Base-by-base conservation (phyloP, 1,140 invertebrate species). In the Dreissena rostriformis region DNA sequence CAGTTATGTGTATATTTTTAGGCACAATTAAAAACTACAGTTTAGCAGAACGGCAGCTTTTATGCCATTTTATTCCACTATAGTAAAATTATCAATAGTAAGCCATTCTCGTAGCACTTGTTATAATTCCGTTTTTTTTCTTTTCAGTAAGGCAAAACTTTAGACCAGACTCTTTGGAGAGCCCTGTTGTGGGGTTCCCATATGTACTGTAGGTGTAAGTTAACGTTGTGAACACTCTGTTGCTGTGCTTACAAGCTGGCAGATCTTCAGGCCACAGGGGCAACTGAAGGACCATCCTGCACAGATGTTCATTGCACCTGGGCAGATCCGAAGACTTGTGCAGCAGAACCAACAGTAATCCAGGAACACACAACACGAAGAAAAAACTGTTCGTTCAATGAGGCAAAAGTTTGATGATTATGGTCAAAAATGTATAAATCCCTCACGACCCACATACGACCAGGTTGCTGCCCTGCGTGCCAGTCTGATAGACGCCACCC, bases 261-360 rank as follows among this genome's bases (percentile, higher is more conserved):
- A 68, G 66, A 68, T 4, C 26, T 68, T 19, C 66, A 68, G 28
- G 66, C 66, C 22, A 68, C 66, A 26, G 66, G 66, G 6, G 66
- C 66, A 68, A 68, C 26, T 26, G 66, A 68, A 68, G 66, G 66
- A 68, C 66, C n/a, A 17, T 68, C 66, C 29, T 68, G 66, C 26
- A 68, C 66, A 22, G 66, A 68, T 68, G 26, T 68, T 28, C 66
- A 2, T 22, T 68, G 66, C 26, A 22, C n/a, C 22, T 68, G 66
- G 66, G 17, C 66, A 26, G 66, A 68, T 17, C 28, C 66, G 6
- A 68, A 68, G 26, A 6, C 28, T 17, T 4, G n/a, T 68, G 24
- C 6, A 68, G 22, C n/a, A 26, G 66, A 68, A 22, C 66, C 66
- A 5, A 22, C n/a, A 26, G 26, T 22, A 5, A 8, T 68, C 29